These are phyloP conservation scores for Pholis gunnellus DNA, from an alignment of 2,113 vertebrate genomes.

Conservation along the genomic window DNA sequence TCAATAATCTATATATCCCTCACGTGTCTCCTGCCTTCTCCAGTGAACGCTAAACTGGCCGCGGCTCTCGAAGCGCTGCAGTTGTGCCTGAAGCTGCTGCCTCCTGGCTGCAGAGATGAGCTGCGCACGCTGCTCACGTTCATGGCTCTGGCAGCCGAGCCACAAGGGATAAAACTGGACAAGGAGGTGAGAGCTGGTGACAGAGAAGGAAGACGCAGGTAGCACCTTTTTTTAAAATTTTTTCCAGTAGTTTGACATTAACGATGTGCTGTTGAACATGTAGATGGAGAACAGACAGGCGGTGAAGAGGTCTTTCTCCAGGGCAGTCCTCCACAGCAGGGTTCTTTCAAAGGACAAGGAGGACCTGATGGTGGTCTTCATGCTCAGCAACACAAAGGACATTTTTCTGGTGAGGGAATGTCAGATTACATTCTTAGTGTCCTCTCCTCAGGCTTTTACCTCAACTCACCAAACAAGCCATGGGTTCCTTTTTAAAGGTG, in stretches of 20 bases:
- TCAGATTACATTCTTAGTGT: neutral
- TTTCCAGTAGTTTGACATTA: neutral
- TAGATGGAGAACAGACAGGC: constrained; percentile 92
- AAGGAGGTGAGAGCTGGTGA: constrained; percentile 85
- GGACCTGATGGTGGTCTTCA: constrained; percentile 92
- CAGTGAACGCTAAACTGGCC: constrained; percentile 90
- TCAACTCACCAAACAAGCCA: neutral
- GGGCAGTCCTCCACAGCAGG: constrained; percentile 90
- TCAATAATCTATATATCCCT: neutral
- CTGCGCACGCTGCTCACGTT: constrained; percentile 91
- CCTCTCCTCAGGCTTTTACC: neutral
- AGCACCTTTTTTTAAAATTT: neutral
- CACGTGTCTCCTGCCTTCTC: neutral
- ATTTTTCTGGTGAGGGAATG: constrained; percentile 89
- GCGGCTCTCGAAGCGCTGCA: constrained; percentile 92
- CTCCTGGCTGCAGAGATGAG: constrained; percentile 88
- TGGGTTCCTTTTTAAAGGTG: neutral
- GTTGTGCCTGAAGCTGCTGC: constrained; percentile 92
- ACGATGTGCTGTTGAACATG: constrained; percentile 35
- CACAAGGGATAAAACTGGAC: constrained; percentile 87
- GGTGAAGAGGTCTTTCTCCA: constrained; percentile 91
- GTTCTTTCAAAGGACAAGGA: constrained; percentile 90
- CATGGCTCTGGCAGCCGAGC: constrained; percentile 91
- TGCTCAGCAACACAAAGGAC: constrained; percentile 92
- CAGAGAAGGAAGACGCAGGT: neutral